phyloP scores from a whole-genome alignment of 2,888 invertebrate genomes.

The Meliscaeva auricollis region DNA sequence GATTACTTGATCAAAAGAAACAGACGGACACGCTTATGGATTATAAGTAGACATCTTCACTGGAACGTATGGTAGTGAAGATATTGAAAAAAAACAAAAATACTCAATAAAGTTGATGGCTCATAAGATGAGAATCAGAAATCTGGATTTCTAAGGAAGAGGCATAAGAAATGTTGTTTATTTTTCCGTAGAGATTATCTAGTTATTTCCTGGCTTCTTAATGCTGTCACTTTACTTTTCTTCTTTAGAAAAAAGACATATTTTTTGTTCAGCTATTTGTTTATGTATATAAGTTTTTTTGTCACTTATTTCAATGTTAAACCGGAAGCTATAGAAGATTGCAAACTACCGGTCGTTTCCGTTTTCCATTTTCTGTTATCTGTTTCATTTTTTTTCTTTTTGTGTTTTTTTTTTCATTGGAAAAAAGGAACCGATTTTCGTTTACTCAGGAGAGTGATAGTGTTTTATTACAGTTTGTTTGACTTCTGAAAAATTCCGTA shows the following conservation, averaged over 20 bases:
- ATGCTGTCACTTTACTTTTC: conserved; percentile 5
- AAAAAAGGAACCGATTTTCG: conserved; percentile 8
- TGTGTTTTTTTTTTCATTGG: background rate
- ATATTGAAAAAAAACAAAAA: conserved; percentile 3
- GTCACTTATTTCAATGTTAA: background rate
- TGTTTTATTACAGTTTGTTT: background rate
- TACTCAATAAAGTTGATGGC: background rate
- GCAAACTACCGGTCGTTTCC: conserved; percentile 19
- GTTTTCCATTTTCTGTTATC: conserved; percentile 12
- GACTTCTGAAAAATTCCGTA: background rate
- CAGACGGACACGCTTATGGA: background rate
- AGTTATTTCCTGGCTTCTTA: conserved; percentile 8
- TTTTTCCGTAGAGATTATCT: background rate
- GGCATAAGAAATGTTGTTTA: background rate
- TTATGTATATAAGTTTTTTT: background rate
- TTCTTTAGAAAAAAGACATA: background rate
- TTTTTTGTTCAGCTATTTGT: background rate
- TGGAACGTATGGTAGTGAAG: background rate
- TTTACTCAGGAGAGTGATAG: conserved; percentile 11
- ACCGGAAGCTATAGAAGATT: conserved; percentile 19
- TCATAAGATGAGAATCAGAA: background rate
- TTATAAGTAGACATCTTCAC: background rate
- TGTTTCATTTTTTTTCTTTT: conserved; percentile 1
- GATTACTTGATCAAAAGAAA: conserved; percentile 13
- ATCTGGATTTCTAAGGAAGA: background rate